These are phyloP conservation scores for Amazona finschi DNA, from an alignment of 2,797 vertebrate genomes.

Conservation along the genomic window DNA sequence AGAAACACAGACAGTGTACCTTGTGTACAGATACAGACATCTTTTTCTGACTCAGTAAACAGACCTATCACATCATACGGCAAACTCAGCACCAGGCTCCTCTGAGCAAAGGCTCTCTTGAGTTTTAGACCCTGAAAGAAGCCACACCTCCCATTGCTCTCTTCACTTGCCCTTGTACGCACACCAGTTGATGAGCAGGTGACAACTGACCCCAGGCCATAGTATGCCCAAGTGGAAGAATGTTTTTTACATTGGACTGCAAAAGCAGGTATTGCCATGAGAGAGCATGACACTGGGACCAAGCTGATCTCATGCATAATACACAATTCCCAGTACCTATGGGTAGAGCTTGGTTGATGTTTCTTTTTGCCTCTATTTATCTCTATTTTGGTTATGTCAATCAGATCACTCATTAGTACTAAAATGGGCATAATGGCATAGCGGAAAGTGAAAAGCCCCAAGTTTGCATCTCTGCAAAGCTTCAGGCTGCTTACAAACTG, in stretches of 20 bases:
- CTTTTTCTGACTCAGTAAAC: not conserved
- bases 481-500: not conserved
- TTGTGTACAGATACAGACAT: not conserved
- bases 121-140: not conserved
- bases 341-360: not conserved
- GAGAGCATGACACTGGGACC: fast-evolving
- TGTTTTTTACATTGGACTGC: not conserved
- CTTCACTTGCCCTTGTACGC: not conserved
- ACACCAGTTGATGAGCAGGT: not conserved
- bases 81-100: not conserved
- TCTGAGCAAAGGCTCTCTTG: not conserved
- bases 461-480: not conserved
- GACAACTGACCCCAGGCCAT: not conserved
- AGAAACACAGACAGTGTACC: not conserved
- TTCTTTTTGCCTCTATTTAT: not conserved
- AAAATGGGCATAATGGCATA: not conserved
- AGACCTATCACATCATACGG: fast-evolving
- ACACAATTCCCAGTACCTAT: not conserved
- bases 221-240: not conserved
- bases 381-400: not conserved
- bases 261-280: not conserved
- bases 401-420: not conserved
- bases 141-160: not conserved
- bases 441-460: not conserved
- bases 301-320: not conserved